Evolutionary conservation across 2,888 invertebrate genomes (phyloP).

Genomic region (Aromia moschata): DNA sequence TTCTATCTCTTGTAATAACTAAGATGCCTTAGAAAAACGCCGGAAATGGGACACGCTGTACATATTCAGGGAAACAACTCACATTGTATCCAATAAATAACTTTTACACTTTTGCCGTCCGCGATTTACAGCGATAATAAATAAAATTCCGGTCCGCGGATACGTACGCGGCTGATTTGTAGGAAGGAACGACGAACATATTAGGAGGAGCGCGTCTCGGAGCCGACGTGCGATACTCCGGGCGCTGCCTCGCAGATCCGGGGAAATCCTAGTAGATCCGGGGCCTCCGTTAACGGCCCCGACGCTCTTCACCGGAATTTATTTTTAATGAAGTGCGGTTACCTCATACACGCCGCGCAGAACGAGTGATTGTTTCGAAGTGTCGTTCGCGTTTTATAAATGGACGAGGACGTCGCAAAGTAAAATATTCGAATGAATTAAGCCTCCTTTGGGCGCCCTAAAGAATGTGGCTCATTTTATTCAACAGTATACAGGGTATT

Average conservation of each 20-base stretch:
- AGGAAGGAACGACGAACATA: conserved; percentile 27
- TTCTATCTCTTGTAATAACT: too few species aligned
- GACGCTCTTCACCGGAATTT: conserved; percentile 62
- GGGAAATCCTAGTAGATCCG: conserved; percentile 63
- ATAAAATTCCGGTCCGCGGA: conserved; percentile 26
- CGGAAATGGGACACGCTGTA: too few species aligned
- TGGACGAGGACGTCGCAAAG: not conserved
- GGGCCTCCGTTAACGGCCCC: conserved; percentile 60
- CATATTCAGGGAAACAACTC: conserved; percentile 7
- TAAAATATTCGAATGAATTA: too few species aligned
- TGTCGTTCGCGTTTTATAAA: conserved; percentile 9
- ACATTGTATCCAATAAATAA: conserved; percentile 26
- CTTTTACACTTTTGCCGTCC: conserved; percentile 23
- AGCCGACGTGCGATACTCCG: conserved; percentile 28
- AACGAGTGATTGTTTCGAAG: conserved; percentile 24
- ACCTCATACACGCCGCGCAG: conserved; percentile 24
- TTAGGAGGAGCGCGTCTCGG: conserved; percentile 30
- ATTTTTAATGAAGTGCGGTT: conserved; percentile 67
- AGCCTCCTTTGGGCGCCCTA: too few species aligned
- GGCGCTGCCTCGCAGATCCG: conserved; percentile 56
- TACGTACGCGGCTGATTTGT: conserved; percentile 33
- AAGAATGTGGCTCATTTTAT: too few species aligned
- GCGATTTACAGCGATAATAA: conserved; percentile 22
- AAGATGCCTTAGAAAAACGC: too few species aligned
- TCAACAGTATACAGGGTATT: too few species aligned